Base-by-base conservation (phyloP, 2,113 vertebrate species). In the Bettongia penicillata region DNA sequence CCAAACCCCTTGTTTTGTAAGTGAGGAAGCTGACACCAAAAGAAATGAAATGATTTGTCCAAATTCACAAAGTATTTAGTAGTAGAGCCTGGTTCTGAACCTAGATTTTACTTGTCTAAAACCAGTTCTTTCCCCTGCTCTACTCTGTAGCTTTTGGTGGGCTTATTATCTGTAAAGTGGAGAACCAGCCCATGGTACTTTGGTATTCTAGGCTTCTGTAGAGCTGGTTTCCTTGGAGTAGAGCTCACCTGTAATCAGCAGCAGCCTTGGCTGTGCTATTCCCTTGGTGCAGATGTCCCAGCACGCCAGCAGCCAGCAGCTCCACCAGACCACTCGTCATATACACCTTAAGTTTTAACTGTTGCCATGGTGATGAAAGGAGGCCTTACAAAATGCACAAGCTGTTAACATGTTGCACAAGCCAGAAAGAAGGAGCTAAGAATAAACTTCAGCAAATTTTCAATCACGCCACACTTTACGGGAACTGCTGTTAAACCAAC, bases 341-440 rank as follows among this genome's bases (percentile, higher is more conserved):
- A 96, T 98, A 97, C 98, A 98, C 97, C 98, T 98, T 98, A 98
- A 98, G 98, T 98, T 99, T 98, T 98, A 98, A 98, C 97, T 0
- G 98, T 99, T 99, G 96, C 98, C 97, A 99, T 98, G 97, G 98
- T 0, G 53, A 99, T 98, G 97, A 98, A 98, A 98, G 98, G 97
- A 98, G 97, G 98, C 98, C 98, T 98, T 98, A 99, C 98, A 98
- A 98, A 98, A 98, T 97, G 98, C 98, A 98, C 98, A 99, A 98
- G 98, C 98, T 99, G 98, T 99, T 99, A 98, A 98, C 98, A 98
- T 98, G 98, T 98, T 98, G 98, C 96, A 0, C 28, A 97, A 98
- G 98, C 98, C 95, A 98, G 98, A 77, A 97, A 97, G 97, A 97
- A 98, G 98, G 91, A 98, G 98, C 98, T 98, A 98, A 99, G 98